Evolutionary conservation across 1,140 invertebrate genomes (phyloP), one percentile per base, ranked within the genome.

Genomic region (Drosophila yakuba): DNA sequence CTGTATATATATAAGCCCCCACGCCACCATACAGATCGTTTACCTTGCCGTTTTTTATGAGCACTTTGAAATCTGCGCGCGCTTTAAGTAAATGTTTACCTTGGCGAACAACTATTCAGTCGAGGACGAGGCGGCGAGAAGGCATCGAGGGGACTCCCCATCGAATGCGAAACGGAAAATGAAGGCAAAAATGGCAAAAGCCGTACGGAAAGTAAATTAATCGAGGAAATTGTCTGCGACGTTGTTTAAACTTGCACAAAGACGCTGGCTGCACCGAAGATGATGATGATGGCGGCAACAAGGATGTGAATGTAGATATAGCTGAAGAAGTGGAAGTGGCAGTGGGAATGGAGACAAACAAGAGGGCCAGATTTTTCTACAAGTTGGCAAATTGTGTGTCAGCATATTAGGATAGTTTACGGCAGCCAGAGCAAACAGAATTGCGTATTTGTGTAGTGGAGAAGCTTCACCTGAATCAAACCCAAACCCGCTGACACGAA

Each of bases 201-300:
- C 62, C 80, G 73, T 71, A 69, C 68, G 84, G 84, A 88, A 89
- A 89, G 80, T 80, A 89, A 89, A 89, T 89, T 89, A 89, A 89
- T 89, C 84, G 84, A 89, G 84, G 84, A 89, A 89, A 89, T 89
- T 89, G 84, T 84, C 78, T 84, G 74, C 84, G 80, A 84, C 77
- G 84, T 78, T 84, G 77, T 79, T 89, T 89, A 84, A 89, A 90
- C 80, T 89, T 84, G 77, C 84, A 84, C 84, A 89, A 89, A 89
- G 84, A 60, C 36, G 56, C 28, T 76, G 74, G 56, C 36, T 76
- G 74, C 72, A 56, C 64, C 55, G 20, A 45, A 20, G 45, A 60
- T 44, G 50, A 47, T 60, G 45, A 56, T 50, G 43, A 45, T 44
- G 55, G 41, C 51, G 71, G 43, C 35, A 59, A 48, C 41, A 35